These are phyloP conservation scores for Sebastes matsubarae DNA, from an alignment of 2,797 vertebrate genomes.

Conservation along the genomic window DNA sequence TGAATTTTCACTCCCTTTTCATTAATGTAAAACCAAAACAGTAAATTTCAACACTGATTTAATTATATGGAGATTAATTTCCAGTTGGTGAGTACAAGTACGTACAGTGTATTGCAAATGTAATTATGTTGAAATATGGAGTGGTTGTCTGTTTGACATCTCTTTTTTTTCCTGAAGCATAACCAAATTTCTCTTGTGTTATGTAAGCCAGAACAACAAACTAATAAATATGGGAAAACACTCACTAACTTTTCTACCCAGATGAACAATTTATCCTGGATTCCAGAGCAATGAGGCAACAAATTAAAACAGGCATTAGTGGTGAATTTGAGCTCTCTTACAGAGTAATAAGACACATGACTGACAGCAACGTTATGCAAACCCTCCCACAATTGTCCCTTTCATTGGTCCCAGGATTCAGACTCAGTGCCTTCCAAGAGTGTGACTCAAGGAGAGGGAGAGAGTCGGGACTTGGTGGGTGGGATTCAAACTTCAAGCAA, in stretches of 20 bases:
- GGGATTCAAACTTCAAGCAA: constrained; percentile 30
- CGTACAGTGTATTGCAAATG: constrained; percentile 8
- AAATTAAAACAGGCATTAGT: constrained; percentile 73
- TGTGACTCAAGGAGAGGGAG: constrained; percentile 51
- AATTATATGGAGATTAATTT: constrained; percentile 1
- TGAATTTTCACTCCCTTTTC: not conserved
- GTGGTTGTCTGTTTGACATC: not conserved
- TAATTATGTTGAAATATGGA: constrained; percentile 7
- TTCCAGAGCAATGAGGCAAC: constrained; percentile 77
- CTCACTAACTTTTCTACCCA: constrained; percentile 17
- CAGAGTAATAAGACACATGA: constrained; percentile 71
- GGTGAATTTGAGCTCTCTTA: constrained; percentile 68
- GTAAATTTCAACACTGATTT: constrained; percentile 2
- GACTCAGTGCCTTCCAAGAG: constrained; percentile 52
- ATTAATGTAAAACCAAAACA: not conserved
- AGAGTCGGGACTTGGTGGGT: constrained; percentile 46
- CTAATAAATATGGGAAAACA: constrained; percentile 42
- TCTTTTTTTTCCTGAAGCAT: constrained; percentile 17
- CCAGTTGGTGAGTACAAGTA: not conserved
- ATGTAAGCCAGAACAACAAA: constrained; percentile 38
- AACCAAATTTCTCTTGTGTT: constrained; percentile 11
- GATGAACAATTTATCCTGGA: constrained; percentile 59
- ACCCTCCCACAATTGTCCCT: constrained; percentile 73
- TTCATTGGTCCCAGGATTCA: constrained; percentile 65
- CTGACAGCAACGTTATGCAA: constrained; percentile 71